A percentile compares a stretch with the other conserved stretches of the same genome.
Evolutionary conservation across 2,888 invertebrate species (phyloP).

Genomic region (Eristalis tenax): DNA sequence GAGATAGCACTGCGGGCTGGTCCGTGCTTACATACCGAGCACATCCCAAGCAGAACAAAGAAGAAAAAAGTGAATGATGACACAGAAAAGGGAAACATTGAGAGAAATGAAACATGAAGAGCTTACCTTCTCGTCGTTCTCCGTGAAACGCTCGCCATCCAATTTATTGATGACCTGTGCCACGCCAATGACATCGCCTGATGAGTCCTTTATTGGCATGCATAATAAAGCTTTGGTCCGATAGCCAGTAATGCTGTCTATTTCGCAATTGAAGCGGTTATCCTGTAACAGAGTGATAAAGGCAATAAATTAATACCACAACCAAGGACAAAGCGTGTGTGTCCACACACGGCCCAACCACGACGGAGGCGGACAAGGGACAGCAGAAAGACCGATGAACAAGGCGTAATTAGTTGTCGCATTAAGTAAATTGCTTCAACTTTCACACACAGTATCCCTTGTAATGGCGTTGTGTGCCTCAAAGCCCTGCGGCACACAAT

Average conservation of each 20-base stretch:
- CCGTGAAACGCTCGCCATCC: conserved; percentile 91
- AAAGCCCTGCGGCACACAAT: neutral
- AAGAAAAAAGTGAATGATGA: neutral
- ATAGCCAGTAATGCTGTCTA: conserved; percentile 96
- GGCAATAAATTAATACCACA: conserved; percentile 9
- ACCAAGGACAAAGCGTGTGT: neutral
- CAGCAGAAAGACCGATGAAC: conserved; percentile 19
- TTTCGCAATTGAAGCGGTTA: conserved; percentile 94
- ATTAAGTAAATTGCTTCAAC: conserved; percentile 38
- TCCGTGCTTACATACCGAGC: neutral
- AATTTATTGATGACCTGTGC: conserved; percentile 98
- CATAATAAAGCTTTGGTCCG: conserved; percentile 95
- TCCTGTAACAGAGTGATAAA: conserved; percentile 83
- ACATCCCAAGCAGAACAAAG: neutral
- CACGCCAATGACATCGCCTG: conserved; percentile 97
- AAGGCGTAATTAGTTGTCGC: conserved; percentile 34
- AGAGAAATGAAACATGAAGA: neutral
- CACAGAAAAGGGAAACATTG: neutral
- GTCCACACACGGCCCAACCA: neutral
- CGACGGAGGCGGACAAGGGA: neutral
- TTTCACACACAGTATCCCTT: neutral
- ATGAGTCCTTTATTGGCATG: conserved; percentile 97
- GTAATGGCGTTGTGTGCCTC: conserved; percentile 24
- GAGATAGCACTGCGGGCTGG: neutral
- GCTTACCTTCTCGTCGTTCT: conserved; percentile 88